Evolutionary conservation across 2,113 vertebrate species (phyloP).

Genomic region (Coptodon bakossiorum): DNA sequence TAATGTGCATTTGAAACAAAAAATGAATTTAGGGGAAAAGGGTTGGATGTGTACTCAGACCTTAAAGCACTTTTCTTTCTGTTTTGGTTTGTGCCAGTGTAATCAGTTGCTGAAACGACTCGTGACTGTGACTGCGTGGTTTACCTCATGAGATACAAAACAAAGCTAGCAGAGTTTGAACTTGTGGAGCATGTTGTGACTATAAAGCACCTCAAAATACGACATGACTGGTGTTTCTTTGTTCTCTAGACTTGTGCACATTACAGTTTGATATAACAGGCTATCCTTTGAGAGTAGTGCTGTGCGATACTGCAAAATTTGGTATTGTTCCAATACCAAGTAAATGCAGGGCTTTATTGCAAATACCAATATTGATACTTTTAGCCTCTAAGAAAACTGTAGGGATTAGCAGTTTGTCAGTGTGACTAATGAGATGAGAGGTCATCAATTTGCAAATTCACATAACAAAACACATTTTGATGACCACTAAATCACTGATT

Average conservation of each 20-base stretch:
- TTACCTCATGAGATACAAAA: neutral
- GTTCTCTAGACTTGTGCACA: neutral
- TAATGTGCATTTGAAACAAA: slow-evolving; percentile 1
- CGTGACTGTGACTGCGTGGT: neutral
- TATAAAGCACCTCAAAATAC: neutral
- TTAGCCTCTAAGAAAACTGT: no score
- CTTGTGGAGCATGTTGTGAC: neutral
- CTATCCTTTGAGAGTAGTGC: neutral
- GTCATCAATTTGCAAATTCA: no score
- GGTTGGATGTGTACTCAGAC: neutral
- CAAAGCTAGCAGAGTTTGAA: slow-evolving; percentile 2
- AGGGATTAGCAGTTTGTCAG: no score
- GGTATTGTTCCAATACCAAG: no score
- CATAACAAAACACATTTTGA: no score
- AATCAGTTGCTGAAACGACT: slow-evolving; percentile 24
- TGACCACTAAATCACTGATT: no score
- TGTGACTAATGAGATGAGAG: no score
- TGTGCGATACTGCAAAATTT: no score
- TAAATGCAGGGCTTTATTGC: no score
- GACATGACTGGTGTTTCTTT: neutral
- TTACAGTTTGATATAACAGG: neutral
- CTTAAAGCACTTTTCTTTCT: slow-evolving; percentile 36
- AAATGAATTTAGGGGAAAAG: neutral
- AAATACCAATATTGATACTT: no score
- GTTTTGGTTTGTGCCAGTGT: slow-evolving; percentile 31